Conservation (phyloP, 2,113 vertebrate species). For the Caloenas nicobarica region DNA sequence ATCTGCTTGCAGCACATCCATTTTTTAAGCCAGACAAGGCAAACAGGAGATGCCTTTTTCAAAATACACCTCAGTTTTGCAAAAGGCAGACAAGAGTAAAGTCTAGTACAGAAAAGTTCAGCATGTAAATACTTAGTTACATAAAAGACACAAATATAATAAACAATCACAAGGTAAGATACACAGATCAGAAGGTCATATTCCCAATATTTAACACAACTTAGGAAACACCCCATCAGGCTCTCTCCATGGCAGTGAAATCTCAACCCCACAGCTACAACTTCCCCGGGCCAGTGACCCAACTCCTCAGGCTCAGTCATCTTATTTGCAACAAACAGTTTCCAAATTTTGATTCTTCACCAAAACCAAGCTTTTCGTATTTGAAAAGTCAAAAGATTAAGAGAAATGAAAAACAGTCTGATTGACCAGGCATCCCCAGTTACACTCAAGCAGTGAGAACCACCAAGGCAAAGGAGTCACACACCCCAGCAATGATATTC, state of each 20-base stretch:
- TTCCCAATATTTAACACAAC: neutral
- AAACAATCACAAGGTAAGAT: neutral
- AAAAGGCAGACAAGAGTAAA: neutral
- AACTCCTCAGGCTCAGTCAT: neutral
- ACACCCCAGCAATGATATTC: neutral
- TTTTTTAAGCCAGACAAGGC: neutral
- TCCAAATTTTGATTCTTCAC: neutral
- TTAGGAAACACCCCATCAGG: neutral
- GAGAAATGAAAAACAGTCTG: neutral
- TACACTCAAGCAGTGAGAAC: neutral
- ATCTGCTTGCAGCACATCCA: neutral
- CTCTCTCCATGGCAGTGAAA: neutral
- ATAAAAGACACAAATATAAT: neutral
- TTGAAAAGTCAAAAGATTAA: neutral
- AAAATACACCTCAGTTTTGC: neutral
- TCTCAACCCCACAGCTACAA: neutral
- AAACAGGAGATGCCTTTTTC: neutral
- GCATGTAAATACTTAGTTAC: neutral
- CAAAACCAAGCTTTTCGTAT: neutral
- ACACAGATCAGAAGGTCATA: neutral
- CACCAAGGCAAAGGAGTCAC: neutral
- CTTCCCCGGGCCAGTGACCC: neutral
- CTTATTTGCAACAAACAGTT: neutral
- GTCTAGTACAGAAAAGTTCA: neutral
- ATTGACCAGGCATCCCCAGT: neutral